phyloP scores from a whole-genome alignment of 2,113 vertebrate species.

The Alexandromys fortis region DNA sequence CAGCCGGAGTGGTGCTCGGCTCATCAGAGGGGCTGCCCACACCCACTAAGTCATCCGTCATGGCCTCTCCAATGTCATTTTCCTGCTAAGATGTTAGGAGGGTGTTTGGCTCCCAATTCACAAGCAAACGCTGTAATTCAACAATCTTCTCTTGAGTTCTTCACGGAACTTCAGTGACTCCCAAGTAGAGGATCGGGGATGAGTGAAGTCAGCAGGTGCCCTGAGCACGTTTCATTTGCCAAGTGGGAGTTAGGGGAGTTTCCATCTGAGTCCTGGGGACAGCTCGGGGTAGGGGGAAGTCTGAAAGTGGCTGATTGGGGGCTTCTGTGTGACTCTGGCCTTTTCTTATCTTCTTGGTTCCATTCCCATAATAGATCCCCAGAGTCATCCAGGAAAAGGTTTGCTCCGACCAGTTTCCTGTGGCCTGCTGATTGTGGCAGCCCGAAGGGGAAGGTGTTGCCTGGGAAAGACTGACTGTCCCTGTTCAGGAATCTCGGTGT shows the following conservation, averaged over 20 bases:
- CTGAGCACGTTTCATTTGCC: not conserved
- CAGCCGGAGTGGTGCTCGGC: not conserved
- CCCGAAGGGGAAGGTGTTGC: not conserved
- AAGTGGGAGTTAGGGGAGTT: not conserved
- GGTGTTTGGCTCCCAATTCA: slow-evolving; percentile 53
- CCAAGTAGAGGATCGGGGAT: not conserved
- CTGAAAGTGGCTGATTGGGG: slow-evolving; percentile 77
- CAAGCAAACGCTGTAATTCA: slow-evolving; percentile 57
- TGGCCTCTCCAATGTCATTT: slow-evolving; percentile 60
- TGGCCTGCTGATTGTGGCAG: not conserved
- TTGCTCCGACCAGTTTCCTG: accelerated
- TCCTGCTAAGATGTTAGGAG: slow-evolving; percentile 65
- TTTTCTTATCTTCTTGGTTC: slow-evolving; percentile 77
- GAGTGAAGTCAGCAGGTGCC: slow-evolving; percentile 19
- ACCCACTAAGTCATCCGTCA: slow-evolving; percentile 55
- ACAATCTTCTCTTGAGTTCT: slow-evolving; percentile 52
- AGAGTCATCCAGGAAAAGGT: slow-evolving; percentile 55
- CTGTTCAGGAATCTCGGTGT: not conserved
- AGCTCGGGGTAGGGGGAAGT: slow-evolving; percentile 65
- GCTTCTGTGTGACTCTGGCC: slow-evolving; percentile 51
- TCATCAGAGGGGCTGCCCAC: slow-evolving; percentile 38
- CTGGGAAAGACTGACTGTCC: accelerated
- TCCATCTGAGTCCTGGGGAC: not conserved
- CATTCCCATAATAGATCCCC: slow-evolving; percentile 59
- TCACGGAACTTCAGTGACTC: slow-evolving; percentile 25